phyloP scores from a whole-genome alignment of 2,888 invertebrate species.

The Zaprionus obscuricornis region DNA sequence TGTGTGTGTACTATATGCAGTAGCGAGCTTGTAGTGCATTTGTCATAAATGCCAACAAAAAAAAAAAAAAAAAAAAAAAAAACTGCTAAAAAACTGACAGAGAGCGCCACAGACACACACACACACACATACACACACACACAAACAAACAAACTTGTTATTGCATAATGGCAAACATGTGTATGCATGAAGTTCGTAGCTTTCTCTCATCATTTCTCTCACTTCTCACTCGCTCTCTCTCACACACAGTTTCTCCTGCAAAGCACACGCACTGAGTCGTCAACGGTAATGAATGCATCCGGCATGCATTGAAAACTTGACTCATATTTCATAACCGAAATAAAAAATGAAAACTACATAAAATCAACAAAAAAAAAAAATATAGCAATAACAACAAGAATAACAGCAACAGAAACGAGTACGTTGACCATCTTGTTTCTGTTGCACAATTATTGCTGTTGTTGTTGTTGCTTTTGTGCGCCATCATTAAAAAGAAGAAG shows the following conservation, averaged over 20 bases:
- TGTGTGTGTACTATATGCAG: no score
- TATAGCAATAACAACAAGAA: constrained; percentile 1
- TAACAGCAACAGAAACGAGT: constrained; percentile 39
- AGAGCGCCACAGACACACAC: constrained; percentile 16
- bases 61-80: constrained; percentile 39
- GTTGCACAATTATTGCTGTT: constrained; percentile 43
- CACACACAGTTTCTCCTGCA: constrained; percentile 7
- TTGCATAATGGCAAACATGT: constrained; percentile 59
- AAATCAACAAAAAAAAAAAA: constrained; percentile 14
- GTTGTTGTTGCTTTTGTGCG: constrained; percentile 5
- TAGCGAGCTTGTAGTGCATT: constrained; percentile 60
- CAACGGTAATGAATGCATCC: constrained; percentile 79
- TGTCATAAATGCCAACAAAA: constrained; percentile 64
- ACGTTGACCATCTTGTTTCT: constrained; percentile 76
- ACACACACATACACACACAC: not conserved
- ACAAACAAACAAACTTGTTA: constrained; percentile 9
- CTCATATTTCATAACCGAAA: constrained; percentile 77
- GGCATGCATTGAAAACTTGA: constrained; percentile 78
- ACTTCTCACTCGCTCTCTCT: not conserved
- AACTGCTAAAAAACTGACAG: constrained; percentile 45
- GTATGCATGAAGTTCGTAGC: constrained; percentile 43
- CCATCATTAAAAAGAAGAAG: constrained; percentile 13
- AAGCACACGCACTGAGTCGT: constrained; percentile 49
- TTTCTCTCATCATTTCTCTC: constrained; percentile 10
- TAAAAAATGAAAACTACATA: constrained; percentile 9